Conservation (phyloP, 1,140 invertebrate genomes). For the Macrobrachium nipponense region DNA sequence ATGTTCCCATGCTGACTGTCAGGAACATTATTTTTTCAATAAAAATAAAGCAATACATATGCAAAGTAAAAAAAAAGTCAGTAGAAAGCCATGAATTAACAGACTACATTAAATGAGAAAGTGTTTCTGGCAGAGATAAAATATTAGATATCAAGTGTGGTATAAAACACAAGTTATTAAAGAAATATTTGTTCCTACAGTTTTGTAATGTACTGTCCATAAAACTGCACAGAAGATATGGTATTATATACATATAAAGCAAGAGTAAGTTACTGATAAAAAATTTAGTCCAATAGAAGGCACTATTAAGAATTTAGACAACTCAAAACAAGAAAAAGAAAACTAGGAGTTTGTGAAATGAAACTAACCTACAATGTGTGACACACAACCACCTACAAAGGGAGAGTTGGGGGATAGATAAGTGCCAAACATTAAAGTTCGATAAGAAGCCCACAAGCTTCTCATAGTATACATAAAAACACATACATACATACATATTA, state of each 20-base stretch:
- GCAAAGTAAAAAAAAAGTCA: slow-evolving; percentile 15
- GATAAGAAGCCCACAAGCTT: slow-evolving; percentile 21
- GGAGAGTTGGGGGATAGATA: slow-evolving; percentile 33
- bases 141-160: slow-evolving; percentile 17
- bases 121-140: neutral
- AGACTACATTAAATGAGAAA: slow-evolving; percentile 28
- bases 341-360: slow-evolving; percentile 34
- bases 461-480: slow-evolving; percentile 15
- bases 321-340: slow-evolving; percentile 25
- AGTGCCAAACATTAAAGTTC: slow-evolving; percentile 38
- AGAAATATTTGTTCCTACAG: slow-evolving; percentile 39
- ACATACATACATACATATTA: neutral
- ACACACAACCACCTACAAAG: slow-evolving; percentile 58
- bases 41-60: slow-evolving; percentile 28
- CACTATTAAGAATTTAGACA: slow-evolving; percentile 22
- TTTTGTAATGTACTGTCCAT: neutral
- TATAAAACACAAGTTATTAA: neutral
- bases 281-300: slow-evolving; percentile 27
- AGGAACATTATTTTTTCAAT: slow-evolving; percentile 41
- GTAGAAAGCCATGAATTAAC: slow-evolving; percentile 41
- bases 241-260: slow-evolving; percentile 50
- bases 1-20: slow-evolving; percentile 58
- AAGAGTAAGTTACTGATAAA: slow-evolving; percentile 34
- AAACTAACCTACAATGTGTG: slow-evolving; percentile 59
- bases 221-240: slow-evolving; percentile 28